Conservation (phyloP, 1,140 invertebrate species). For the Lamellibrachia luymesi region DNA sequence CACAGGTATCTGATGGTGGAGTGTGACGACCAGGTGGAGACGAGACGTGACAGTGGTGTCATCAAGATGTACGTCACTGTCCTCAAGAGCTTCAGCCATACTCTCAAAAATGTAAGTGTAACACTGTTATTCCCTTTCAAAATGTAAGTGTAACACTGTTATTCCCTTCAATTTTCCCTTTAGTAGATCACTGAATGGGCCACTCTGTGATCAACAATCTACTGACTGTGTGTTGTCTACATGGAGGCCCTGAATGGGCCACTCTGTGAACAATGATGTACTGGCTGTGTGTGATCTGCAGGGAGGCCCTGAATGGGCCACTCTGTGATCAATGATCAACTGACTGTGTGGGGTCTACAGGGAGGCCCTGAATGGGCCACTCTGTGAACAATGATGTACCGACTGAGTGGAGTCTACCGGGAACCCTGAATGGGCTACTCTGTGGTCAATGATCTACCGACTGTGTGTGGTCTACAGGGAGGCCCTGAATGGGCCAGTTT, state of each 20-base stretch:
- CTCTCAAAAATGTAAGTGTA: conserved; percentile 36
- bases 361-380: too few species aligned
- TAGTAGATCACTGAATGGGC: conserved; percentile 63
- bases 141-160: conserved; percentile 13
- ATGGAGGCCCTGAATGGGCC: conserved; percentile 70
- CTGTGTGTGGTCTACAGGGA: conserved; percentile 54
- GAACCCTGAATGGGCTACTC: neutral
- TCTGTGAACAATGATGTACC: neutral
- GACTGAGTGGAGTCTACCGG: too few species aligned
- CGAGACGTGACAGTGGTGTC: conserved; percentile 51
- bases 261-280: conserved; percentile 45
- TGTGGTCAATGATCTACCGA: neutral
- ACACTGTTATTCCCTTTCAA: neutral
- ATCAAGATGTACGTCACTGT: conserved; percentile 85
- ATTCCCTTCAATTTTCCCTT: too few species aligned
- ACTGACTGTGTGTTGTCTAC: conserved; percentile 22
- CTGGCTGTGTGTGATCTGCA: conserved; percentile 26
- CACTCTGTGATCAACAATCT: conserved; percentile 45
- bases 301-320: conserved; percentile 70
- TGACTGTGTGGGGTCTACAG: too few species aligned
- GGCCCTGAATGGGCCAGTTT: conserved; percentile 70
- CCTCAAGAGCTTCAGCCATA: conserved; percentile 76
- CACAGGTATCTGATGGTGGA: conserved; percentile 82
- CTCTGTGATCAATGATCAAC: conserved; percentile 39
- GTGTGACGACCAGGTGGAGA: conserved; percentile 69